Evolutionary conservation across 2,113 vertebrate species (phyloP).

Genomic region (Caranx melampygus): DNA sequence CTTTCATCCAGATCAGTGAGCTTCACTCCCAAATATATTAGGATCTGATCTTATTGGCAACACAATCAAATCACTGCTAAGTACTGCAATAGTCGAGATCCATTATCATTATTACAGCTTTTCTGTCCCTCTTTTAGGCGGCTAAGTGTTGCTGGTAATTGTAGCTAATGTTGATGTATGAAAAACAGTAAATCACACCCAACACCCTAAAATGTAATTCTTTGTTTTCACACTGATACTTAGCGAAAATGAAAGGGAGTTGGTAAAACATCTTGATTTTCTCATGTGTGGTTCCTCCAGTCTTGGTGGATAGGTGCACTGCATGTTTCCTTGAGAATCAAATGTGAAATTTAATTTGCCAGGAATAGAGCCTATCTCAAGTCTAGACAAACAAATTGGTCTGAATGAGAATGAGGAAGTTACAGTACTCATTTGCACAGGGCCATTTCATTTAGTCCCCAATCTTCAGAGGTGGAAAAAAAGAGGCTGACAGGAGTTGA

Average conservation of each 20-base stretch:
- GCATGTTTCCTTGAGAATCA: not conserved
- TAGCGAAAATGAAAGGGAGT: not conserved
- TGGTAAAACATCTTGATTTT: not conserved
- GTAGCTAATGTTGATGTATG: conserved; percentile 15
- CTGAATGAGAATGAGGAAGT: not conserved
- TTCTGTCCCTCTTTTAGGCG: conserved; percentile 2
- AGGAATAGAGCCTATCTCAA: not conserved
- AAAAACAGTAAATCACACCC: conserved; percentile 19
- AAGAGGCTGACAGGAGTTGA: conserved; percentile 17
- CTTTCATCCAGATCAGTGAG: conserved; percentile 15
- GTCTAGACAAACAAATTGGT: conserved; percentile 6
- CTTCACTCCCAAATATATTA: not conserved
- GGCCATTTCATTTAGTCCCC: conserved; percentile 1
- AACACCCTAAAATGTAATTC: not conserved
- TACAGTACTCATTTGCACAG: conserved; percentile 6
- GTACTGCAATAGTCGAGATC: not conserved
- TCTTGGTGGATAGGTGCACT: not conserved
- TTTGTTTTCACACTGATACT: not conserved
- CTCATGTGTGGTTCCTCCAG: not conserved
- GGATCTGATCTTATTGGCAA: not conserved
- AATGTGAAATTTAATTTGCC: not conserved
- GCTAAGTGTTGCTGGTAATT: not conserved
- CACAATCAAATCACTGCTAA: not conserved
- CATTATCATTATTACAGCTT: not conserved
- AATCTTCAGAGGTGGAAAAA: conserved; percentile 20